phyloP scores from a whole-genome alignment of 1,140 invertebrate genomes.

The Bicyclus anynana region DNA sequence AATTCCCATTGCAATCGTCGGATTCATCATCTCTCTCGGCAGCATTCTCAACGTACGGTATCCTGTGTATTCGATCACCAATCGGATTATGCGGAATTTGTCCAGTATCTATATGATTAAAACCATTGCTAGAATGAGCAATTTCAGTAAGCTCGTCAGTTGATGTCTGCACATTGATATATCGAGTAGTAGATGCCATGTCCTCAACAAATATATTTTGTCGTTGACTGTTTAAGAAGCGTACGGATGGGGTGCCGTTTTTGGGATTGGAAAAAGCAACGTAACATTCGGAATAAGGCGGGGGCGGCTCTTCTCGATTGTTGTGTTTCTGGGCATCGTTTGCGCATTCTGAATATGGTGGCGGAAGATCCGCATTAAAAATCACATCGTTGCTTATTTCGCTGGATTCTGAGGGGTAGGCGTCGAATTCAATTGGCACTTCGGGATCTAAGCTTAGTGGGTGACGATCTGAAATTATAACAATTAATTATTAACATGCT shows the following conservation, averaged over 20 bases:
- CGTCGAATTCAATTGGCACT: constrained; percentile 15
- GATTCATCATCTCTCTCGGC: constrained; percentile 15
- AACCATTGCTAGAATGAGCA: constrained; percentile 21
- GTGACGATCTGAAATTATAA: constrained; percentile 16
- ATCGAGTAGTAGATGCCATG: background rate
- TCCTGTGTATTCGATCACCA: constrained; percentile 11
- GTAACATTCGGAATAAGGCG: constrained; percentile 53
- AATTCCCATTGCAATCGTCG: constrained; percentile 12
- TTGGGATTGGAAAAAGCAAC: constrained; percentile 42
- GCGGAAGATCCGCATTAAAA: constrained; percentile 32
- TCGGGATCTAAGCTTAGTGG: constrained; percentile 12
- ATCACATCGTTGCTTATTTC: constrained; percentile 6
- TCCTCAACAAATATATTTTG: constrained; percentile 21
- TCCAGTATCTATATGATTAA: constrained; percentile 15
- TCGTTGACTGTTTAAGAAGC: constrained; percentile 31
- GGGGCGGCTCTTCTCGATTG: constrained; percentile 44
- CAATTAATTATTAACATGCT: background rate
- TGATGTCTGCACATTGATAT: constrained; percentile 6
- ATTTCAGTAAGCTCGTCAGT: constrained; percentile 10
- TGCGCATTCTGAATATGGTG: constrained; percentile 49
- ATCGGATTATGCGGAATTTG: constrained; percentile 10
- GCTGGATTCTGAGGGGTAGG: constrained; percentile 19
- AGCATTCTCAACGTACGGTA: constrained; percentile 18
- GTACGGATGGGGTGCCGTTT: constrained; percentile 34
- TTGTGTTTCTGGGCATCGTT: constrained; percentile 3